Base-by-base conservation (phyloP, 1,140 invertebrate genomes). In the Cotesia vestalis region DNA sequence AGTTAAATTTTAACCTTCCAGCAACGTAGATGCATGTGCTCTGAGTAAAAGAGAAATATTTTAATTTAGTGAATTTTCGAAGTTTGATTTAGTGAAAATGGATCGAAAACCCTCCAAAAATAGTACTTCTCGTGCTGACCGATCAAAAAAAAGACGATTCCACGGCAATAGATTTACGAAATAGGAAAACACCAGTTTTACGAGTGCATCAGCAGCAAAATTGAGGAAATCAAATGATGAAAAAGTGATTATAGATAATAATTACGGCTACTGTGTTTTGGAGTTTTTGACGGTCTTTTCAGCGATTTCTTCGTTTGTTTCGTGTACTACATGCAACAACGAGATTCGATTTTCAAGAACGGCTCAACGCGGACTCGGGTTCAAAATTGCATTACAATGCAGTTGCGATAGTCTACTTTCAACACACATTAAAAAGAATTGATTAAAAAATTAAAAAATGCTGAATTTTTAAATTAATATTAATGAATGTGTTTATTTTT, bases 361-460 rank as follows among this genome's bases (percentile, higher is more conserved):
- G 5, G 51, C 46, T 67, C n/a, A 8, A 20, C 66, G 66, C 51
- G 75, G 73, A 35, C 36, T 76, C 11, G 75, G 75, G 5, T 76
- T 76, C 69, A 76, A 72, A 74, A 72, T 76, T 27, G 75, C 62
- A 17, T 60, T 76, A 34, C 17, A 71, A 36, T 76, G 73, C 34
- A 27, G 46, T 20, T 70, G 67, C 20, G 57, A 34, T 20, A 17
- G 1, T 40, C 38, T 40, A 40, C 38, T n/a, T n/a, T n/a, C n/a
- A n/a, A n/a, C n/a, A n/a, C n/a, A n/a, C n/a, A n/a, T n/a, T n/a
- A n/a, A n/a, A 40, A 46, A 38, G 4, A 14, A 4, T 63, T 46
- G n/a, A 40, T n/a, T n/a, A 46, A 2, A n/a, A 60, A 40, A 60
- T 38, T 46, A 20, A 11, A 3, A 35, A 51, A 53, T 27, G 27